phyloP scores from a whole-genome alignment of 2,113 vertebrate genomes.

The Dipodomys spectabilis region DNA sequence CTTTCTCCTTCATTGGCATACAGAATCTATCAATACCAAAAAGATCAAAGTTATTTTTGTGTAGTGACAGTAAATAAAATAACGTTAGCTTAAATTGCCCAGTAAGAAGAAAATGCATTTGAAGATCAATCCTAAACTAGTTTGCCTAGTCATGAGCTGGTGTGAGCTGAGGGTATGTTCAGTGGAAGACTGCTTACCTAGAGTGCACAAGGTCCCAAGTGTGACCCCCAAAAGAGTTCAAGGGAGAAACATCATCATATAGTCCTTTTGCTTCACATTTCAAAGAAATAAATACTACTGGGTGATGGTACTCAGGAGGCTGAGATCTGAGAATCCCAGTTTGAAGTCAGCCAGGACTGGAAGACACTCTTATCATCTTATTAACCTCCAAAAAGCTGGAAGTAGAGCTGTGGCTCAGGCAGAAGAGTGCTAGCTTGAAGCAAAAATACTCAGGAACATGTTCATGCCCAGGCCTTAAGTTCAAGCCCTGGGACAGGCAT shows the following conservation, averaged over 20 bases:
- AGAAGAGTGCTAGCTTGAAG: too few species aligned
- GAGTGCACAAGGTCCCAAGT: background rate
- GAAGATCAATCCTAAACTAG: background rate
- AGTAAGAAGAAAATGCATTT: background rate
- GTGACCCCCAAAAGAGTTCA: background rate
- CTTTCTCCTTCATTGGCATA: slow-evolving; percentile 99
- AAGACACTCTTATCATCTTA: too few species aligned
- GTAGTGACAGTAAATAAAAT: background rate
- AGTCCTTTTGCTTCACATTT: background rate
- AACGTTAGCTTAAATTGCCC: background rate
- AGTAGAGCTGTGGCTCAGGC: too few species aligned
- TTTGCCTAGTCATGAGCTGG: background rate
- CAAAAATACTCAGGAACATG: too few species aligned
- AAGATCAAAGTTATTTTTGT: background rate
- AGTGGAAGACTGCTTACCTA: background rate
- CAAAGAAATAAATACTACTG: background rate
- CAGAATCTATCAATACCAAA: slow-evolving; percentile 90
- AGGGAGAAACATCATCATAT: background rate
- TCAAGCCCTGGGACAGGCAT: background rate
- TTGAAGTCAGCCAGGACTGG: too few species aligned
- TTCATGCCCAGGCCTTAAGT: too few species aligned
- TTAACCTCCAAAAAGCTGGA: too few species aligned
- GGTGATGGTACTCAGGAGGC: too few species aligned
- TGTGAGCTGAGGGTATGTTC: background rate
- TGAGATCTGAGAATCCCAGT: too few species aligned